Evolutionary conservation across 92 coral and sea anemone genomes (phyloP).

Genomic region (Paramuricea clavata): DNA sequence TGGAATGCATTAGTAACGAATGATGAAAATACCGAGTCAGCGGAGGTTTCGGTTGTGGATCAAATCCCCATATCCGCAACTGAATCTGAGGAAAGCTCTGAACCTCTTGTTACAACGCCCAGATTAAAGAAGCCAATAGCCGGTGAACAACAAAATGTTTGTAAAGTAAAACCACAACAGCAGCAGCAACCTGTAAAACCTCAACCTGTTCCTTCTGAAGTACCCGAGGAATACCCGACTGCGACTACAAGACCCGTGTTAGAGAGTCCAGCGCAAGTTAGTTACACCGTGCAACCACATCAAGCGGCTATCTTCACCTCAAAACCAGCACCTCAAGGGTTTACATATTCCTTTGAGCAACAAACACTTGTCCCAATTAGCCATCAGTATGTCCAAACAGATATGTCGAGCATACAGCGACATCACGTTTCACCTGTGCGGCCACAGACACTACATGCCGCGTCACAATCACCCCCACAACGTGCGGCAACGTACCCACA

Average conservation of each 20-base stretch:
- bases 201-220: slow-evolving; percentile 70
- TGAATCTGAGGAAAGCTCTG: slow-evolving; percentile 60
- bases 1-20: slow-evolving; percentile 48
- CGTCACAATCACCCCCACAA: slow-evolving; percentile 75
- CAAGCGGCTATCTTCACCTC: slow-evolving; percentile 26
- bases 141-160: slow-evolving; percentile 94
- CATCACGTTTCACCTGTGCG: slow-evolving; percentile 75
- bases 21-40: slow-evolving; percentile 47
- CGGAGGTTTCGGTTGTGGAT: slow-evolving; percentile 27
- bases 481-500: slow-evolving; percentile 51
- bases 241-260: slow-evolving; percentile 11
- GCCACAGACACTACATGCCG: slow-evolving; percentile 82
- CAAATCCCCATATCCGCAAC: slow-evolving; percentile 8
- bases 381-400: slow-evolving; percentile 44
- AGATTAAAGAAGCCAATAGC: slow-evolving; percentile 79
- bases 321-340: background rate
- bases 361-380: slow-evolving; percentile 77
- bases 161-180: slow-evolving; percentile 98
- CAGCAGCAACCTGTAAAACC: slow-evolving; percentile 89
- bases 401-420: slow-evolving; percentile 15
- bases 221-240: slow-evolving; percentile 27
- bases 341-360: slow-evolving; percentile 69
- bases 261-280: slow-evolving; percentile 15
- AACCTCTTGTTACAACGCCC: slow-evolving; percentile 67
- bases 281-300: slow-evolving; percentile 61